Percentiles rank a stretch among this genome's conserved stretches.
These are phyloP conservation scores for Pelusios castaneus DNA, from an alignment of 2,113 vertebrate species.

Conservation along the genomic window DNA sequence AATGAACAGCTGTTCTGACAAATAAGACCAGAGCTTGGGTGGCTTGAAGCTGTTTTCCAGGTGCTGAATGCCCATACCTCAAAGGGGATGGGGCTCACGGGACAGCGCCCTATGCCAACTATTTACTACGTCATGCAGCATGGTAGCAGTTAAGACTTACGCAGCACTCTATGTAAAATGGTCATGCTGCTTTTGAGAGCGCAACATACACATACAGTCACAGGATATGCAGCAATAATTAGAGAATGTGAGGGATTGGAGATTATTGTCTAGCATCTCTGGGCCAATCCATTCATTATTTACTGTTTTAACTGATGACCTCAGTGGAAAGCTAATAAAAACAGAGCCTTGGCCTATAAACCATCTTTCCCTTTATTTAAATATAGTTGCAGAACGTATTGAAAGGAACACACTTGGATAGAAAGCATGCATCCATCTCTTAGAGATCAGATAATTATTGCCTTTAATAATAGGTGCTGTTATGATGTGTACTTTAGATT, in stretches of 20 bases:
- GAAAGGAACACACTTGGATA: neutral
- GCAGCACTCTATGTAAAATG: neutral
- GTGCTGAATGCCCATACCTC: neutral
- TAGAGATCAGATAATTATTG: constrained; percentile 31
- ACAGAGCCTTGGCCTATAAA: constrained; percentile 55
- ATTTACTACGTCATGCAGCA: neutral
- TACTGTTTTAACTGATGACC: constrained; percentile 72
- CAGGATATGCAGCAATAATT: neutral
- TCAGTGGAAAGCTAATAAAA: constrained; percentile 35
- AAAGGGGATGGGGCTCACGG: accelerated
- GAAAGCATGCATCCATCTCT: neutral
- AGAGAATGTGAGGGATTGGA: constrained; percentile 1
- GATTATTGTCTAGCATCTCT: constrained; percentile 44
- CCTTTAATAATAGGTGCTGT: constrained; percentile 1
- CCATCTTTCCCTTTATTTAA: constrained; percentile 56
- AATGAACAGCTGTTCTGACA: neutral
- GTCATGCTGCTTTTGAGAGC: neutral
- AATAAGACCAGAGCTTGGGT: neutral
- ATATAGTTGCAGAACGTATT: constrained; percentile 50
- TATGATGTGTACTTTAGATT: neutral
- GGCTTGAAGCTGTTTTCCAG: neutral
- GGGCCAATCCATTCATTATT: constrained; percentile 68
- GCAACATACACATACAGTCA: accelerated
- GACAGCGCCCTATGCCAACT: neutral
- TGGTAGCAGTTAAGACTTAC: neutral